A percentile compares a stretch with the other conserved stretches of the same genome.
These are phyloP conservation scores for Pandemis cinnamomeana DNA, from an alignment of 2,888 invertebrate species.

Conservation along the genomic window DNA sequence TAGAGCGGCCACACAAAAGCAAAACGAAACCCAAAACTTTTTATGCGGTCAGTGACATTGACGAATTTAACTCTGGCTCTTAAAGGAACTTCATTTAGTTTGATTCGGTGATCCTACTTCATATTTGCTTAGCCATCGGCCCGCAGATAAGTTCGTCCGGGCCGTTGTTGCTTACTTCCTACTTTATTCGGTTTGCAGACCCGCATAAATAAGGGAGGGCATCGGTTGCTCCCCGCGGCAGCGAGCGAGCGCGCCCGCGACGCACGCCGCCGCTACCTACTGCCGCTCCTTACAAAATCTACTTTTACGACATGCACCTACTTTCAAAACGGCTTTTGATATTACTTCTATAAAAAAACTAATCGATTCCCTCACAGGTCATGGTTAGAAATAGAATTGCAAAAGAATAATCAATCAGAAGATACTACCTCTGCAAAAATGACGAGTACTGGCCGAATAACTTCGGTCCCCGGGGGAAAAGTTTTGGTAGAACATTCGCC, in stretches of 20 bases:
- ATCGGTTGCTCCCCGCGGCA: conserved; percentile 53
- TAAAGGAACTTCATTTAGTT: conserved; percentile 61
- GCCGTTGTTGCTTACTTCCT: conserved; percentile 67
- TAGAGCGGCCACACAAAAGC: conserved; percentile 78
- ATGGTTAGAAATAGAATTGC: background rate
- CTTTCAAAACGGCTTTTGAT: background rate
- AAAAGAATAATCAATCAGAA: conserved; percentile 2
- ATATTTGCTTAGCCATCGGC: conserved; percentile 72
- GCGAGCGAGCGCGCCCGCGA: conserved; percentile 1
- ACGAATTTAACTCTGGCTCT: conserved; percentile 53
- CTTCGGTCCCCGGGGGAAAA: background rate
- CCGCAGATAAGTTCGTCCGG: conserved; percentile 75
- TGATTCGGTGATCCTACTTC: conserved; percentile 63
- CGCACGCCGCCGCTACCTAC: background rate
- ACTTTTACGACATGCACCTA: background rate
- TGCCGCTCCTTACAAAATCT: conserved; percentile 8
- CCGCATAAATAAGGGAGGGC: conserved; percentile 75
- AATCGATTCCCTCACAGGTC: background rate
- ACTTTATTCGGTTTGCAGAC: conserved; percentile 76
- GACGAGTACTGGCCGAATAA: background rate
- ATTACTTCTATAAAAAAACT: background rate
- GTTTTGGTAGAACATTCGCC: background rate
- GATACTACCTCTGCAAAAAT: background rate
- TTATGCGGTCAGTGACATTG: conserved; percentile 79
- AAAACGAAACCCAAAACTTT: conserved; percentile 82